Evolutionary conservation across 2,888 invertebrate genomes (phyloP), one percentile per base, ranked within the genome.

Genomic region (Oeneis ivallda): DNA sequence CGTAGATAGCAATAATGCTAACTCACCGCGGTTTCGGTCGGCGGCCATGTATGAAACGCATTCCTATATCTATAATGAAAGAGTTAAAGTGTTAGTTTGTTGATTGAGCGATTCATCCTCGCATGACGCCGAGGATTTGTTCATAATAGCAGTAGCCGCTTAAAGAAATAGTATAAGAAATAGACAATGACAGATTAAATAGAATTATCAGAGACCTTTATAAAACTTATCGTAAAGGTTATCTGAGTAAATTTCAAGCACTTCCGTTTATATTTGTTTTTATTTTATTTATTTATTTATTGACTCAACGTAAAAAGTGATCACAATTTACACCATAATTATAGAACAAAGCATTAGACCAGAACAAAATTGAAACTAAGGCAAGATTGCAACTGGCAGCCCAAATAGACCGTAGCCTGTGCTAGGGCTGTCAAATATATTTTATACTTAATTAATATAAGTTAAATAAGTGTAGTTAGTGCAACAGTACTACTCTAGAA

Each of bases 51-150:
- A 72, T 72, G 74, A 75, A 73, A 71, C 70, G 70, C 75, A 76
- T 79, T 80, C 75, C 76, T 70, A 70, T 68, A 68, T 70, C 66
- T 73, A 72, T 77, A 75, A 77, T 79, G 75, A 77, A 81, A 79
- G 78, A 82, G 77, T 75, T 81, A 81, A 83, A 77, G 82, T 80
- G 83, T 81, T 80, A 76, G 73, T 69, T 75, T 79, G 79, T 81
- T 86, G 87, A 86, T 87, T 87, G 82, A 85, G 79, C 84, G 83
- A 87, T 87, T 86, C 87, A 86, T 77, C 76, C 75, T 76, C 76
- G 74, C 75, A 80, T 80, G 76, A 80, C 75, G 73, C 60, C 68
- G 69, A 69, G 71, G 64, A 72, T 71, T 71, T 62, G 61, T 67
- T 67, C 65, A 74, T 70, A 74, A 72, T 71, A 69, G 69, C 69